Evolutionary conservation across 2,888 invertebrate species (phyloP).

Genomic region (Amblyjoppa proteus): DNA sequence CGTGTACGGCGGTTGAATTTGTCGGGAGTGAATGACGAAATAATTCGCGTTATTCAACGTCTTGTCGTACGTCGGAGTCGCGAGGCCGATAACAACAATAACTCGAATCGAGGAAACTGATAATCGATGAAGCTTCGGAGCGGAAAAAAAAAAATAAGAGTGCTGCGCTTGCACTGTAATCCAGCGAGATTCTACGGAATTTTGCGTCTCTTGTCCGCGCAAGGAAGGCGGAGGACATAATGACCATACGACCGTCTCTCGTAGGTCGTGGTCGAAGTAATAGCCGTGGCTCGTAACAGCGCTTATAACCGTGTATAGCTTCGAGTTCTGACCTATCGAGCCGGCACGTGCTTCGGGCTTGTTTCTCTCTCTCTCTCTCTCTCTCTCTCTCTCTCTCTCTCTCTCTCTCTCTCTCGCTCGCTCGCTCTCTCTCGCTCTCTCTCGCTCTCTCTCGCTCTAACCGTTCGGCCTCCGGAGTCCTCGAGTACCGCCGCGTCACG

Average conservation of each 20-base stretch:
- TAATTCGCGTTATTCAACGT: not conserved
- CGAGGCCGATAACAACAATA: not conserved
- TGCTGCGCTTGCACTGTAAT: not conserved
- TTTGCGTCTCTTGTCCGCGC: not conserved
- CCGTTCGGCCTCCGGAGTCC: constrained; percentile 14
- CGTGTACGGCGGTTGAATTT: not conserved
- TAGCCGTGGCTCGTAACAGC: constrained; percentile 2
- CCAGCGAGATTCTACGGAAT: not conserved
- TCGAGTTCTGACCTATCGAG: constrained; percentile 46
- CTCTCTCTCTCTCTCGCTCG: constrained; percentile 12
- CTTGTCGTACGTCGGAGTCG: not conserved
- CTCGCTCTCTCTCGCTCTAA: not conserved
- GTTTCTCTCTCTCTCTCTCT: not conserved
- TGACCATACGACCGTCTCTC: constrained; percentile 25
- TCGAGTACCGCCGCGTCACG: constrained; percentile 60
- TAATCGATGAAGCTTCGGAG: not conserved
- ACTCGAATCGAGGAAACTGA: not conserved
- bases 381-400: constrained; percentile 19
- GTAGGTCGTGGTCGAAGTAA: constrained; percentile 62
- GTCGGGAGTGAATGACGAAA: not conserved
- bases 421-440: constrained; percentile 25
- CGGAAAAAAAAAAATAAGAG: not conserved
- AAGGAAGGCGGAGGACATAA: constrained; percentile 5
- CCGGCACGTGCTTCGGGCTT: constrained; percentile 18
- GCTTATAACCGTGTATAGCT: constrained; percentile 22